Evolutionary conservation across 2,888 invertebrate species (phyloP).

Genomic region (Therioaphis trifolii): DNA sequence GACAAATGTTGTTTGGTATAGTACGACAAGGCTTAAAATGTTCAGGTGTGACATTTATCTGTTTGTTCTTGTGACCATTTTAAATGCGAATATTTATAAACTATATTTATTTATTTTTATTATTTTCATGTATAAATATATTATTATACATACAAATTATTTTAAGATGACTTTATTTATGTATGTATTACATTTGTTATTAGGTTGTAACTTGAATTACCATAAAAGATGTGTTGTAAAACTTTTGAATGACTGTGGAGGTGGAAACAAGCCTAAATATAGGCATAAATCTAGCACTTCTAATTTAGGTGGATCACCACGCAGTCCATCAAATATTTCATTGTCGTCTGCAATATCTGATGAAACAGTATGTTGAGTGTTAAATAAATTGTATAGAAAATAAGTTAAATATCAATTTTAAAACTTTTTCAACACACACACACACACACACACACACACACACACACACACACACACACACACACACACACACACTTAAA

Average conservation of each 20-base stretch:
- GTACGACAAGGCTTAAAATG: conserved; percentile 99
- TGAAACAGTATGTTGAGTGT: conserved; percentile 68
- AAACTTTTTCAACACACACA: no score
- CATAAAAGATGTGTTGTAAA: conserved; percentile 98
- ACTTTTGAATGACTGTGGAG: conserved; percentile 96
- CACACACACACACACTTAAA: no score
- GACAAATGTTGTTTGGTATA: conserved; percentile 98
- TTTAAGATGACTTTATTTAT: neutral
- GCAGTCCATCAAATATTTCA: conserved; percentile 79
- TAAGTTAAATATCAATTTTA: neutral
- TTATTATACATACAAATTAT: no score
- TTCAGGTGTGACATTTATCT: conserved; percentile 78
- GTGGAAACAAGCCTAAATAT: conserved; percentile 67
- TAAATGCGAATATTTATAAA: no score
- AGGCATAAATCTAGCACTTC: conserved; percentile 69
- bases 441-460: no score
- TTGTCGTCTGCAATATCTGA: conserved; percentile 72
- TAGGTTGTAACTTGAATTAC: conserved; percentile 97
- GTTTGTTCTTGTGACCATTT: neutral
- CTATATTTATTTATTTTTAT: neutral
- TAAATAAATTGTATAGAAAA: neutral
- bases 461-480: no score
- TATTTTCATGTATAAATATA: neutral
- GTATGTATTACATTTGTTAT: conserved; percentile 65
- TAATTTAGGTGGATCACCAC: conserved; percentile 70